These are phyloP conservation scores for Mionectes olivaceus DNA, from an alignment of 2,797 vertebrate species.

Conservation along the genomic window DNA sequence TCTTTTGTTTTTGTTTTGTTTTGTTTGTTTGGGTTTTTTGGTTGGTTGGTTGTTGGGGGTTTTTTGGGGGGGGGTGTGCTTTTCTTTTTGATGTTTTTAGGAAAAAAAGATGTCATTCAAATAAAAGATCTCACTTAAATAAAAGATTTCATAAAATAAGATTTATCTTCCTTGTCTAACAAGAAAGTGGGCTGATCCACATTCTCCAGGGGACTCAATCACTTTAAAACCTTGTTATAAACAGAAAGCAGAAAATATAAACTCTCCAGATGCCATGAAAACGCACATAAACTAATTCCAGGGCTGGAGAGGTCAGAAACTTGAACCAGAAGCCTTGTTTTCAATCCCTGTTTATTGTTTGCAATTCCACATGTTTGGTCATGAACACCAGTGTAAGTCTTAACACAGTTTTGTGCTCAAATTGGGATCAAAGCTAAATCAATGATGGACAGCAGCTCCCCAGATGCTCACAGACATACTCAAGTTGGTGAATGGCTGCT, in stretches of 20 bases:
- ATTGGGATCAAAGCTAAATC: neutral
- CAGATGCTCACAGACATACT: neutral
- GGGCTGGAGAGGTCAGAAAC: neutral
- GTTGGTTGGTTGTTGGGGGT: neutral
- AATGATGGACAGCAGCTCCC: neutral
- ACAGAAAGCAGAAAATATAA: neutral
- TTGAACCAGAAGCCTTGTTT: neutral
- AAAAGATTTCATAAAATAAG: neutral
- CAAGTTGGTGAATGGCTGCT: neutral
- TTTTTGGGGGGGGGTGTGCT: rapidly evolving
- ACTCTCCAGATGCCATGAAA: neutral
- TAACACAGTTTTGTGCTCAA: neutral
- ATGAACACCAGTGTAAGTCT: neutral
- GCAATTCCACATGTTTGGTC: neutral
- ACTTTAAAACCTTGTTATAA: neutral
- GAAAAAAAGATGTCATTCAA: neutral
- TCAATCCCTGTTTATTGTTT: neutral
- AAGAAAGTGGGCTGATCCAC: neutral
- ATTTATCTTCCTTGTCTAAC: neutral
- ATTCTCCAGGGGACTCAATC: neutral
- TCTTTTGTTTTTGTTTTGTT: neutral
- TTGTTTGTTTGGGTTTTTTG: neutral
- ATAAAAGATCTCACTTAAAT: neutral
- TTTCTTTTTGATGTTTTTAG: neutral
- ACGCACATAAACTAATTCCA: neutral